Evolutionary conservation across 2,113 vertebrate genomes (phyloP).

Genomic region (Cynocephalus volans): DNA sequence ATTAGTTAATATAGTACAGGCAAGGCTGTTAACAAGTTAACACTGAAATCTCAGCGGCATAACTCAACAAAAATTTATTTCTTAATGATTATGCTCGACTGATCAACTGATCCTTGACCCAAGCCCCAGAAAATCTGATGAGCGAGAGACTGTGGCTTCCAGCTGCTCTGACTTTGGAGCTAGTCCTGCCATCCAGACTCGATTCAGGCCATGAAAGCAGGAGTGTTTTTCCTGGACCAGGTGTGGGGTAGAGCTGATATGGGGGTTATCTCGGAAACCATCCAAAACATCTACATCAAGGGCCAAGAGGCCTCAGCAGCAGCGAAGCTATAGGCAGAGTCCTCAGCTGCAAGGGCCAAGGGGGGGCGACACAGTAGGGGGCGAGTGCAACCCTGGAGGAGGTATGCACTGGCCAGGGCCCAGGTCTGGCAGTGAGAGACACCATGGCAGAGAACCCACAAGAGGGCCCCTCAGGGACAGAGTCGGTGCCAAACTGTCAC

Average conservation of each 20-base stretch:
- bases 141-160: neutral
- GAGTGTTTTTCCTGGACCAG: neutral
- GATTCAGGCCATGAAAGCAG: neutral
- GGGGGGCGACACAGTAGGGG: neutral
- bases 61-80: neutral
- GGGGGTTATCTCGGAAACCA: neutral
- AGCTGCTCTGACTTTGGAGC: neutral
- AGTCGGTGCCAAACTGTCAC: neutral
- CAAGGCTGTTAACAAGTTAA: neutral
- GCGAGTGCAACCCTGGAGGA: neutral
- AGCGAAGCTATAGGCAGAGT: neutral
- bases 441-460: neutral
- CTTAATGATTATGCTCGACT: neutral
- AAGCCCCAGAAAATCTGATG: neutral
- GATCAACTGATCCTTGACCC: neutral
- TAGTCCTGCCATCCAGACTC: neutral
- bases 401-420: neutral
- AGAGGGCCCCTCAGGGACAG: neutral
- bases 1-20: neutral
- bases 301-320: neutral
- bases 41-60: neutral
- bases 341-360: neutral
- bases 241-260: neutral
- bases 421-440: neutral
- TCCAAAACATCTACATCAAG: neutral